Evolutionary conservation across 2,888 invertebrate genomes (phyloP).

Genomic region (Polydrusus cervinus): DNA sequence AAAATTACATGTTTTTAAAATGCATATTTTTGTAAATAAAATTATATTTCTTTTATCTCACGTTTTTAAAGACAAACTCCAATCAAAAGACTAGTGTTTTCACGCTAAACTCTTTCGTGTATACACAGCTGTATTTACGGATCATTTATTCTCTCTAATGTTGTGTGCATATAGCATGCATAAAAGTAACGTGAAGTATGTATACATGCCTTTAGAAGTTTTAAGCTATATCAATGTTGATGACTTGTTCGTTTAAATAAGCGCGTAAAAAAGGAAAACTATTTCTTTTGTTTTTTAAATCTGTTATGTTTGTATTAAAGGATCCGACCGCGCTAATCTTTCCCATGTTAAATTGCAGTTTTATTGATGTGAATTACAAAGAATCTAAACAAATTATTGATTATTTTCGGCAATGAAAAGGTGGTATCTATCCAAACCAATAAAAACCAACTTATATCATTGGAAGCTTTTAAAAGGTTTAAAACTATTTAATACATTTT

Average conservation of each 20-base stretch:
- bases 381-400: no score
- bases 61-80: neutral
- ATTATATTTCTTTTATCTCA: no score
- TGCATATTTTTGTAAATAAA: no score
- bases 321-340: no score
- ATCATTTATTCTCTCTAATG: conserved; percentile 15
- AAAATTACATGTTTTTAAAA: no score
- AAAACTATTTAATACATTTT: no score
- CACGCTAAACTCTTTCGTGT: neutral
- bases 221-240: neutral
- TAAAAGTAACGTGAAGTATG: neutral
- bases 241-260: neutral
- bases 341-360: no score
- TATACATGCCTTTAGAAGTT: neutral
- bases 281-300: neutral
- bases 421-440: no score
- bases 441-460: no score
- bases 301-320: neutral
- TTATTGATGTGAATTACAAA: no score
- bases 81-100: neutral
- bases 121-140: conserved; percentile 1
- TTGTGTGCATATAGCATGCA: conserved; percentile 16
- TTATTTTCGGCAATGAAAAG: no score
- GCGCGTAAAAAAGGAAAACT: neutral
- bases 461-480: no score